Conservation (phyloP, 2,797 vertebrate species). For the Chrosomus eos region DNA sequence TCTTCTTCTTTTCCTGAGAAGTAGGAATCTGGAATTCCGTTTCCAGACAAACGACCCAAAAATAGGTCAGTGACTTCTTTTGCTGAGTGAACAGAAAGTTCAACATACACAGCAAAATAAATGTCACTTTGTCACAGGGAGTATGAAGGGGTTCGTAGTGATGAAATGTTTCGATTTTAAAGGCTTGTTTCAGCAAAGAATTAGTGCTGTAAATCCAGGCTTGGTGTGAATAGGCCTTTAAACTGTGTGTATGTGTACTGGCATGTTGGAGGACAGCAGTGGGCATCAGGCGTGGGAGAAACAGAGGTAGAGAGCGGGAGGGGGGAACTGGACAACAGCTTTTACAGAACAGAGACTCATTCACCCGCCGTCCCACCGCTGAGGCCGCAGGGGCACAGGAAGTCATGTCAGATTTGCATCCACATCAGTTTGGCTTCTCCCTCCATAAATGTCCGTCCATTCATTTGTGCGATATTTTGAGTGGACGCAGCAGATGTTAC, state of each 20-base stretch:
- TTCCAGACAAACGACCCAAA: constrained; percentile 12
- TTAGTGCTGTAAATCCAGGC: not conserved
- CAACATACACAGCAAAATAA: not conserved
- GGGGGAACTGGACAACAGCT: constrained; percentile 46
- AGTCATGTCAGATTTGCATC: constrained; percentile 44
- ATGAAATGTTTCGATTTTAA: constrained; percentile 20
- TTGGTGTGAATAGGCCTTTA: not conserved
- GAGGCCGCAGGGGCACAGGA: constrained; percentile 16
- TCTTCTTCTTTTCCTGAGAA: not conserved
- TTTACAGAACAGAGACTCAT: constrained; percentile 43
- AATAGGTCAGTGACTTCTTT: not conserved
- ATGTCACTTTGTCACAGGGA: not conserved
- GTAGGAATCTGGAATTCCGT: not conserved
- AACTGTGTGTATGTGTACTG: not conserved
- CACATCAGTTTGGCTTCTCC: constrained; percentile 36
- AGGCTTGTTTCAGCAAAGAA: not conserved
- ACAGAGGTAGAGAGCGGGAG: constrained; percentile 18
- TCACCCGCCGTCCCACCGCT: constrained; percentile 13
- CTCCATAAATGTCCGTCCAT: constrained; percentile 13
- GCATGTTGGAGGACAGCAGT: constrained; percentile 33
- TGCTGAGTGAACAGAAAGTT: not conserved
- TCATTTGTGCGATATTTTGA: constrained; percentile 58
- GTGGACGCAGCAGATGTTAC: constrained; percentile 79
- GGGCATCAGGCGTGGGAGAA: constrained; percentile 31
- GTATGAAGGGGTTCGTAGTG: not conserved